A percentile compares a stretch with the other conserved stretches of the same genome.
phyloP scores from a whole-genome alignment of 2,113 vertebrate species.

The Henicopernis longicauda region DNA sequence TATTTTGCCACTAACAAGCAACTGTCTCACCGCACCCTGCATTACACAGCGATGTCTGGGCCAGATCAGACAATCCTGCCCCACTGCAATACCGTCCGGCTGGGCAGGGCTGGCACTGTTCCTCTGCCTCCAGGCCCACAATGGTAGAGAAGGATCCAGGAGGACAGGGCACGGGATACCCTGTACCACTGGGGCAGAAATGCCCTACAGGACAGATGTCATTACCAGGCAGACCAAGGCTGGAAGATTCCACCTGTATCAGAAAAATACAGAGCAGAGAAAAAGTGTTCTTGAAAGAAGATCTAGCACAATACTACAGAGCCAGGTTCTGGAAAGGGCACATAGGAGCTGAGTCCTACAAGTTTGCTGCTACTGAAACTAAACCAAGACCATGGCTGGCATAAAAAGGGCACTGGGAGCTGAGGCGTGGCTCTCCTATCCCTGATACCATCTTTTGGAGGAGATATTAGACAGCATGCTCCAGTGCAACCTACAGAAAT shows the following conservation, averaged over 20 bases:
- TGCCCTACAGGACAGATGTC: conserved; percentile 82
- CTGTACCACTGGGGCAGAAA: conserved; percentile 81
- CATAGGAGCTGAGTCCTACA: accelerated
- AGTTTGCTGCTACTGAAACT: background rate
- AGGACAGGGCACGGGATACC: conserved; percentile 80
- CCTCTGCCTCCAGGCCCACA: conserved; percentile 68
- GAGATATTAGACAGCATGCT: background rate
- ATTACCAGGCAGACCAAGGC: conserved; percentile 57
- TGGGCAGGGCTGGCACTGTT: conserved; percentile 82
- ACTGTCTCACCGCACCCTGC: conserved; percentile 72
- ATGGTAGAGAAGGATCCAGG: conserved; percentile 78
- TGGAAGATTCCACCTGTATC: conserved; percentile 74
- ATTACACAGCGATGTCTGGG: conserved; percentile 72
- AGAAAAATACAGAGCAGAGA: background rate
- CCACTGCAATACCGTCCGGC: conserved; percentile 79
- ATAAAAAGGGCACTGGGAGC: background rate
- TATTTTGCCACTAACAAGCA: background rate
- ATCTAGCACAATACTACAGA: background rate
- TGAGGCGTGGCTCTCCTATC: too few species aligned
- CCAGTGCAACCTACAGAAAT: background rate
- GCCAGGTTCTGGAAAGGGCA: background rate
- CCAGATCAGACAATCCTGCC: conserved; percentile 72
- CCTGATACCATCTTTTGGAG: background rate
- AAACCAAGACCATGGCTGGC: accelerated
- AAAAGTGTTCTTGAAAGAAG: accelerated